Base-by-base conservation (phyloP, 2,113 vertebrate genomes). In the Prionailurus viverrinus region DNA sequence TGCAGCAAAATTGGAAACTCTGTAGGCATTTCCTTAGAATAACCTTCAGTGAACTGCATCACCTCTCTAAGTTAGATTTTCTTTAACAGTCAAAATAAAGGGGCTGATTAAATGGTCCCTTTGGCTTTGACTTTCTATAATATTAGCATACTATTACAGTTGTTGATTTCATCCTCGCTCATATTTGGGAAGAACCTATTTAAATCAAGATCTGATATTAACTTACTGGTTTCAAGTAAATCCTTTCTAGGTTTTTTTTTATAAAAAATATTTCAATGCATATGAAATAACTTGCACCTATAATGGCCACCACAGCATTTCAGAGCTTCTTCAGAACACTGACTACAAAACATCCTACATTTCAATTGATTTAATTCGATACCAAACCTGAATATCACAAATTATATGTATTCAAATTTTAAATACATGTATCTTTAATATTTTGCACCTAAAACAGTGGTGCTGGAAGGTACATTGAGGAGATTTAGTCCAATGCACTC, bases 11-110 rank as follows among this genome's bases (percentile, higher is more conserved):
- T 89, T 68, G 71, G 82, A 97, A 95, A 95, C 19, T 5, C 53
- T 79, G 29, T 48, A 91, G 66, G 45, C 36, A 91, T 96, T 94
- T 93, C 89, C 69, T 82, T 95, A 51, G 23, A 71, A 94, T 95
- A 94, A 96, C 53, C 69, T 87, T 87, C 39, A 79, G 45, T 66
- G 73, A 96, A 73, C 79, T 82, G 21, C 69, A 92, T 85, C 33
- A 76, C 58, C 69, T 82, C 82, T 92, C 66, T 92, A 89, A 84
- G 66, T 79, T 58, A 96, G 65, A 73, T 95, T 87, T 95, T 97
- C 69, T 94, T 85, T 13, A 86, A 51, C 27, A 89, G 36, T 83
- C 36, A 71, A 91, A 94, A 95, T 36, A 19, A 94, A 96, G 36
- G 36, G 63, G 66, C n/a, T 89, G 33, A 95, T 61, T 94, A 78